Percentiles rank a stretch among this genome's conserved stretches.
Conservation (phyloP, 1,140 invertebrate genomes). For the Pectinophora gossypiella region DNA sequence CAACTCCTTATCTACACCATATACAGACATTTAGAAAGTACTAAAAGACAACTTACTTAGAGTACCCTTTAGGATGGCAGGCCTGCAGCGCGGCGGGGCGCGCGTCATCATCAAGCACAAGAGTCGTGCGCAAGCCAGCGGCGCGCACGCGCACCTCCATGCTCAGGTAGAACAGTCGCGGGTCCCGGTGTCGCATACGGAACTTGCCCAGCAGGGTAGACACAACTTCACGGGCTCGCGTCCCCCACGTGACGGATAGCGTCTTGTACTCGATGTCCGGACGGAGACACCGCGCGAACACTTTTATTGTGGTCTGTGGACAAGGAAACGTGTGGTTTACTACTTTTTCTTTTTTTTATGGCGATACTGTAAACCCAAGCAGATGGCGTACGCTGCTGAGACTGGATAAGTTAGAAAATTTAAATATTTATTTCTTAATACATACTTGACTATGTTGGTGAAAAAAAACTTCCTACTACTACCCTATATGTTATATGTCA, state of each 20-base stretch:
- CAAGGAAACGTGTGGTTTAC: no score
- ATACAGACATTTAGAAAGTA: no score
- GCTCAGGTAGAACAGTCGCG: slow-evolving; percentile 93
- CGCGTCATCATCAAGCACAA: slow-evolving; percentile 91
- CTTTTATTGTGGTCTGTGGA: slow-evolving; percentile 92
- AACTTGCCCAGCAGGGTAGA: slow-evolving; percentile 90
- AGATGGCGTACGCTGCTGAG: no score
- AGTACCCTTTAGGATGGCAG: slow-evolving; percentile 93
- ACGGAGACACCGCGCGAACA: slow-evolving; percentile 90
- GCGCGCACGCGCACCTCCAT: slow-evolving; percentile 93
- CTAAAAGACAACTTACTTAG: slow-evolving; percentile 85
- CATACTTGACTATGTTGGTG: no score
- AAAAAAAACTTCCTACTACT: no score
- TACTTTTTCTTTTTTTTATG: no score
- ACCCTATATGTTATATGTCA: no score
- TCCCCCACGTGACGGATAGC: slow-evolving; percentile 88
- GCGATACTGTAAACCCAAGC: no score
- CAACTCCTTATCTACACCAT: no score
- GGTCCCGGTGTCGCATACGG: slow-evolving; percentile 93
- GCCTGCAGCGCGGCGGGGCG: slow-evolving; percentile 91
- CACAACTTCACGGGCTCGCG: slow-evolving; percentile 90
- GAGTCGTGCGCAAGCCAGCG: slow-evolving; percentile 86
- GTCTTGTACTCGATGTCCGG: slow-evolving; percentile 97
- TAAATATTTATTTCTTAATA: no score
- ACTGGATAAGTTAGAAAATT: no score